Evolutionary conservation across 2,888 invertebrate species (phyloP).

Genomic region (Mythimna impura): DNA sequence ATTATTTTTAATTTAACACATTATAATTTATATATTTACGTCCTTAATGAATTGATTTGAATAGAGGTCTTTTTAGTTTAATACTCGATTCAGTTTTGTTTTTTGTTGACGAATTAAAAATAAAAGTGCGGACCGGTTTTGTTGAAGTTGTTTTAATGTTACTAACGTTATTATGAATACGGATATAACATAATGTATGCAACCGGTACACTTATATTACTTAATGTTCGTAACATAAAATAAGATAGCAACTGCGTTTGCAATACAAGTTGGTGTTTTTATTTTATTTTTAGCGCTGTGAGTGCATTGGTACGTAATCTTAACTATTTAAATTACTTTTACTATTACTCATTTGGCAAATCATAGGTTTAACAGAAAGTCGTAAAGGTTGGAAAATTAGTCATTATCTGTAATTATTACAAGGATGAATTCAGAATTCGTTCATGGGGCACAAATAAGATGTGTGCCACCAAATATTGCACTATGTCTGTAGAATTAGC

Average conservation of each 20-base stretch:
- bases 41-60: conserved; percentile 1
- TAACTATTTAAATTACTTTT: no score
- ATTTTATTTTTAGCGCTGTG: conserved; percentile 11
- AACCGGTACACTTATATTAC: conserved; percentile 19
- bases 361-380: no score
- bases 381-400: no score
- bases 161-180: conserved; percentile 30
- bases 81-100: conserved; percentile 7
- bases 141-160: conserved; percentile 3
- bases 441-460: no score
- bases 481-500: no score
- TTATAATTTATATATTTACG: conserved; percentile 1
- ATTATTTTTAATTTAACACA: not conserved
- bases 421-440: no score
- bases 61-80: not conserved
- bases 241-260: not conserved
- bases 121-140: conserved; percentile 17
- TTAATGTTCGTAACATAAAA: conserved; percentile 6
- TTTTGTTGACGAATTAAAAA: conserved; percentile 4
- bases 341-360: no score
- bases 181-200: conserved; percentile 26
- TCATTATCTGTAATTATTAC: no score
- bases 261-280: not conserved
- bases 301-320: not conserved
- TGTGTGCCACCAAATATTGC: no score